Base-by-base conservation (phyloP, 2,797 vertebrate genomes). In the Heliangelus exortis region DNA sequence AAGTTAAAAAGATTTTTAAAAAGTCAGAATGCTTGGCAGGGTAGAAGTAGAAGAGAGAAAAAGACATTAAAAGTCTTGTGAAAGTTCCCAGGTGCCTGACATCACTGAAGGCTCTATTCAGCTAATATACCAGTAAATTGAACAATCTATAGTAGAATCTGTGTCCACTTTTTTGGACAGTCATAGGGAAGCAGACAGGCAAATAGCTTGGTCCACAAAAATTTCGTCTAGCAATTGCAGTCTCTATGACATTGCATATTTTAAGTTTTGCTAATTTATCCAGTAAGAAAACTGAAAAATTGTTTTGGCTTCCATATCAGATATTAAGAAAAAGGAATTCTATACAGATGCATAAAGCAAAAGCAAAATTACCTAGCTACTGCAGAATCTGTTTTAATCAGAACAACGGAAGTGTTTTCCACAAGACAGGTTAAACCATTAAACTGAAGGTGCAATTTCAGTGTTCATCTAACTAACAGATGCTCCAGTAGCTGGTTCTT, bases 311-410 rank as follows among this genome's bases (percentile, higher is more conserved):
- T 48, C 23, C 22, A 22, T 22, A 63, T 17, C 1, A 2, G 39
- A 57, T 54, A 34, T 82, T 93, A 95, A 91, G 29, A 73, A 66
- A 92, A 85, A 78, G 10, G 25, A 79, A 79, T 63, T 89, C 47
- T 50, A 26, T 12, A 36, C 7, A 75, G 69, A 18, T 55, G 8
- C 15, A 59, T 19, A 39, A 4, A 51, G 28, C 48, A 89, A 34
- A 75, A 93, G 39, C 28, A 10, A 84, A 89, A 92, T 66, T 33
- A 4, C 59, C 55, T 57, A 47, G 36, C 48, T 65, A 28, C 2
- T 65, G 47, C 53, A 51, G 26, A 83, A 79, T 65, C 15, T 0
- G 0, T 72, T 86, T 81, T n/a, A 66, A 78, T 51, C 3, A 2
- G 47, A 80, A 36, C 29, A 45, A 45, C 15, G 66, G n/a, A 77